A percentile compares a stretch with the other conserved stretches of the same genome.
Evolutionary conservation across 2,888 invertebrate genomes (phyloP).

Genomic region (Sphaerophoria taeniata): DNA sequence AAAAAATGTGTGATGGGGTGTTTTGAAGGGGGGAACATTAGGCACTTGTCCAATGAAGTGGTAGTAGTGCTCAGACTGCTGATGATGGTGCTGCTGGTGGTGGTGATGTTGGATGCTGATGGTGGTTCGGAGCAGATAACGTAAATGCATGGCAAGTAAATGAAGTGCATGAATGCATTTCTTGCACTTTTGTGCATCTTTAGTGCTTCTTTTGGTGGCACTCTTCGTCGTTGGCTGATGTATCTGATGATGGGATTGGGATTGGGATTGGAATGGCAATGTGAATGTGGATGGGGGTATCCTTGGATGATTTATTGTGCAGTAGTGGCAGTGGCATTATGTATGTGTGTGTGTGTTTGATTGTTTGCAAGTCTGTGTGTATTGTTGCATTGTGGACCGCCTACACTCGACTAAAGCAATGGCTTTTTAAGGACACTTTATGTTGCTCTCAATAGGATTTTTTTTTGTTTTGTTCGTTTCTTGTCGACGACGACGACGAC

Average conservation of each 20-base stretch:
- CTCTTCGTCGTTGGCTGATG: conserved; percentile 59
- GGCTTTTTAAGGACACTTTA: conserved; percentile 73
- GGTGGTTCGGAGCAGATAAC: conserved; percentile 68
- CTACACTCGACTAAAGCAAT: conserved; percentile 71
- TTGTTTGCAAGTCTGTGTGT: conserved; percentile 10
- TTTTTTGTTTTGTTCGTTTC: background rate
- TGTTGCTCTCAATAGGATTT: conserved; percentile 39
- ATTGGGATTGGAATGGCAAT: conserved; percentile 4
- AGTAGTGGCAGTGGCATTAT: conserved; percentile 25
- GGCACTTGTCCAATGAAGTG: conserved; percentile 66
- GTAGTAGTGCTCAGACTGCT: conserved; percentile 39
- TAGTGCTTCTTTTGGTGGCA: conserved; percentile 51
- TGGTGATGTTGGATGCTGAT: conserved; percentile 65
- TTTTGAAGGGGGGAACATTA: conserved; percentile 52
- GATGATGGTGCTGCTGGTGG: conserved; percentile 43
- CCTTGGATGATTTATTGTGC: conserved; percentile 72
- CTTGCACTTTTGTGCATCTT: conserved; percentile 74
- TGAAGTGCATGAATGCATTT: conserved; percentile 74
- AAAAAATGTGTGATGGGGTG: background rate
- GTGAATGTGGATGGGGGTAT: conserved; percentile 47
- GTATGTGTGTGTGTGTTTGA: conserved; percentile 19
- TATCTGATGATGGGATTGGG: background rate
- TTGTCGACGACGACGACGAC: background rate
- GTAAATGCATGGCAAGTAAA: conserved; percentile 71
- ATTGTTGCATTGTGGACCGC: conserved; percentile 65